These are phyloP conservation scores for Spea multiplicata DNA, from an alignment of 2,113 vertebrate genomes.

Conservation along the genomic window DNA sequence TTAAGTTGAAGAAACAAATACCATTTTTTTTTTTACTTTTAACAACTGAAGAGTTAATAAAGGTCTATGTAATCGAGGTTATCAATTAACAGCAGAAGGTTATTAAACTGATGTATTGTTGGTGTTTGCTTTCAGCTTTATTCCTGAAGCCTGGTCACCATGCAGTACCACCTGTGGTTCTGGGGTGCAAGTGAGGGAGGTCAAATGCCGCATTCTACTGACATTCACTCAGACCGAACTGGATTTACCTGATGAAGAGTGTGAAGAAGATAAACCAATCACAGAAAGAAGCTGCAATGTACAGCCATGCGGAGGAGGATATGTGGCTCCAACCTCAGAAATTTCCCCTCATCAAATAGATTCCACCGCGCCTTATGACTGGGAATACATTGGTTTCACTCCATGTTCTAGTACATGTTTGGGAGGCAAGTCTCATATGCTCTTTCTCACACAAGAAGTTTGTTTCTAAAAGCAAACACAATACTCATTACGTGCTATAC, in stretches of 20 bases:
- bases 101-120: too few relatives aligned
- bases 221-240: conserved; percentile 80
- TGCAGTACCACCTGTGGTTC: conserved; percentile 82
- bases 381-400: conserved; percentile 84
- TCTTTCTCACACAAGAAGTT: too few relatives aligned
- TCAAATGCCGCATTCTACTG: conserved; percentile 82
- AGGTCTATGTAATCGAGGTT: too few relatives aligned
- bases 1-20: too few relatives aligned
- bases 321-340: conserved; percentile 29
- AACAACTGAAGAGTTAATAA: too few relatives aligned
- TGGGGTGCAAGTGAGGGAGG: conserved; percentile 71
- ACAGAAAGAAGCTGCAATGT: conserved; percentile 68
- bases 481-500: too few relatives aligned
- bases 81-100: too few relatives aligned
- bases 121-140: conserved; percentile 65
- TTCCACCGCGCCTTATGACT: conserved; percentile 64
- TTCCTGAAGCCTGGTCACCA: conserved; percentile 82
- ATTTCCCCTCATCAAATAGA: conserved; percentile 44
- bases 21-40: too few relatives aligned
- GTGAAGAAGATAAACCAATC: conserved; percentile 65
- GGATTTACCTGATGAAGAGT: conserved; percentile 85
- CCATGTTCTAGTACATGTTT: conserved; percentile 79
- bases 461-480: too few relatives aligned
- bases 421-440: conserved; percentile 63
- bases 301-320: conserved; percentile 62